phyloP scores from a whole-genome alignment of 2,113 vertebrate genomes.

The Astatoreochromis straeleni region DNA sequence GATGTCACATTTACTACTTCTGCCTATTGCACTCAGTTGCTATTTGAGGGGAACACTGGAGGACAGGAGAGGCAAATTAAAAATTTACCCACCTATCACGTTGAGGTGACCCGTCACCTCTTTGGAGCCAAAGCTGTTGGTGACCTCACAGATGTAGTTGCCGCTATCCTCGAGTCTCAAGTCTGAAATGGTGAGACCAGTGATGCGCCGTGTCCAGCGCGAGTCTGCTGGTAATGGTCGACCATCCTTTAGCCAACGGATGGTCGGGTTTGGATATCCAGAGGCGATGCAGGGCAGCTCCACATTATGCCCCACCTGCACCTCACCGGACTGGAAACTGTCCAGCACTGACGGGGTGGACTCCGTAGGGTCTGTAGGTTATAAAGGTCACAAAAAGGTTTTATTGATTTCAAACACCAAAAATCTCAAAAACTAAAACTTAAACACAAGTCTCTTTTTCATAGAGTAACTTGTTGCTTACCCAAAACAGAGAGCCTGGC shows the following conservation, averaged over 20 bases:
- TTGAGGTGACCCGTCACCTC: slow-evolving; percentile 91
- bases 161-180: slow-evolving; percentile 91
- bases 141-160: slow-evolving; percentile 96
- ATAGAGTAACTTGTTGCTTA: slow-evolving; percentile 50
- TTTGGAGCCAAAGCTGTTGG: slow-evolving; percentile 95
- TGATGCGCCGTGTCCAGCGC: slow-evolving; percentile 87
- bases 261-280: slow-evolving; percentile 90
- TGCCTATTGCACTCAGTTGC: not conserved
- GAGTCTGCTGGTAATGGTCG: slow-evolving; percentile 87
- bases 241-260: slow-evolving; percentile 93
- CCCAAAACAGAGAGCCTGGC: slow-evolving; percentile 96
- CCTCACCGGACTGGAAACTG: slow-evolving; percentile 90
- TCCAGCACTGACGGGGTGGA: slow-evolving; percentile 91
- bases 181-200: slow-evolving; percentile 87
- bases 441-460: not conserved
- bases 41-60: not conserved
- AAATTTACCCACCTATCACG: slow-evolving; percentile 77
- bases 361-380: slow-evolving; percentile 84
- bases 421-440: not conserved
- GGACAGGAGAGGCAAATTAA: not conserved
- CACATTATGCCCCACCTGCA: slow-evolving; percentile 79
- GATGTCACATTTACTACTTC: not conserved
- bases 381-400: not conserved
- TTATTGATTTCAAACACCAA: not conserved
- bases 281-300: slow-evolving; percentile 94